Evolutionary conservation across 2,888 invertebrate genomes (phyloP), one percentile per base, ranked within the genome.

Genomic region (Trissonchulus latispiculum): DNA sequence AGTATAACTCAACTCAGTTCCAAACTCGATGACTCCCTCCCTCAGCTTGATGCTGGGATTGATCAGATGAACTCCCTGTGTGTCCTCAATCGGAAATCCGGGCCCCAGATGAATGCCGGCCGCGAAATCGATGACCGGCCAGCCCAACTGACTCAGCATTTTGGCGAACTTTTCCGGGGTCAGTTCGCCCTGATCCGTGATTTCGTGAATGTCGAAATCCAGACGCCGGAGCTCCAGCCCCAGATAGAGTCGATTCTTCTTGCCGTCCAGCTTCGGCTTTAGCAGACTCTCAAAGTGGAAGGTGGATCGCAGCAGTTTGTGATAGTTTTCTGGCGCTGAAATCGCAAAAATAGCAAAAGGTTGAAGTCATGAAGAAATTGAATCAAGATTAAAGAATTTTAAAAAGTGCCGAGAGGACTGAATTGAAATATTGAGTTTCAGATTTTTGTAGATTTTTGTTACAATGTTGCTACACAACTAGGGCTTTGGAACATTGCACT

Each of bases 71-170:
- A 64, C 66, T 18, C 66, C 66, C 32, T 15, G 18, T 15, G 35
- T 64, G 28, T 64, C 66, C n/a, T 29, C 32, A 15, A 64, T 64
- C n/a, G 66, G 66, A 28, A 64, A 64, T 33, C 66, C 66, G 8
- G 66, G 15, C 15, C 66, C 35, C n/a, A 64, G 28, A 28, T 64
- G 28, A 8, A 28, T 32, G n/a, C 35, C 28, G 32, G 66, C 66
- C 66, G 35, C 66, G 28, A 33, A 32, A 15, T 29, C 31, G n/a
- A 29, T 33, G 8, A 64, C 35, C 8, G 66, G 66, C 31, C 66
- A 29, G 8, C 32, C 66, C 8, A 64, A 28, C 35, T 64, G 66
- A 18, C 8, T 33, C 66, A 64, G 66, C 66, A 64, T 64, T 64
- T 64, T 64, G 31, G 31, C 8, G 35, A 64, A 64, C 28, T n/a